Percentiles rank a stretch among this genome's conserved stretches.
These are phyloP conservation scores for Neomonachus schauinslandi DNA, from an alignment of 2,113 vertebrate genomes.

Conservation along the genomic window DNA sequence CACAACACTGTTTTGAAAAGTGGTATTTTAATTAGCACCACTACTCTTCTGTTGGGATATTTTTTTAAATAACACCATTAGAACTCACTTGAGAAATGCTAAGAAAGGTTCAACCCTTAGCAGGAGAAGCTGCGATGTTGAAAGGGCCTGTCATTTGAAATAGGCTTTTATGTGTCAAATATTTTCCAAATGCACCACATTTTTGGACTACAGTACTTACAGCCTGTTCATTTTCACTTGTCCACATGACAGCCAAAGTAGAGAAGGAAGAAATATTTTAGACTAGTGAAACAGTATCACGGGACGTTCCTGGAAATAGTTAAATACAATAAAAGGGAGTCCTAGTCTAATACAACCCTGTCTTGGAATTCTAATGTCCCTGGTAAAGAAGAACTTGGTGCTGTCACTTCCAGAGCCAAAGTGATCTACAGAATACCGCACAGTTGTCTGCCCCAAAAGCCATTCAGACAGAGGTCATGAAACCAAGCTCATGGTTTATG, in stretches of 20 bases:
- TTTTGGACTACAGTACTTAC: background rate
- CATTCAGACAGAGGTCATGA: background rate
- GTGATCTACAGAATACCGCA: background rate
- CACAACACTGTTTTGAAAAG: background rate
- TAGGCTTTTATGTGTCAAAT: background rate
- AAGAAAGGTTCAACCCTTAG: background rate
- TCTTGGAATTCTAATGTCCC: background rate
- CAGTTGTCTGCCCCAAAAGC: background rate
- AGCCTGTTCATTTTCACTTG: background rate
- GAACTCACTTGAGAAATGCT: background rate
- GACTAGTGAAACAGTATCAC: background rate
- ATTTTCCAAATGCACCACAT: background rate
- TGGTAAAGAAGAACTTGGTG: background rate
- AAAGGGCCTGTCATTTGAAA: conserved; percentile 10
- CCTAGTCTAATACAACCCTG: background rate
- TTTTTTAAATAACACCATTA: background rate
- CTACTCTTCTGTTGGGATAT: background rate
- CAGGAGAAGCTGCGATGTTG: background rate
- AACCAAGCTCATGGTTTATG: background rate
- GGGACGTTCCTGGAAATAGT: background rate
- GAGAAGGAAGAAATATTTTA: conserved; percentile 12
- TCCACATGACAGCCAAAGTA: background rate
- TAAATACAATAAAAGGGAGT: background rate
- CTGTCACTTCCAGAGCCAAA: background rate
- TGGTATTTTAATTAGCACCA: background rate